phyloP scores from a whole-genome alignment of 2,888 invertebrate genomes.

The Ectemnius lituratus region DNA sequence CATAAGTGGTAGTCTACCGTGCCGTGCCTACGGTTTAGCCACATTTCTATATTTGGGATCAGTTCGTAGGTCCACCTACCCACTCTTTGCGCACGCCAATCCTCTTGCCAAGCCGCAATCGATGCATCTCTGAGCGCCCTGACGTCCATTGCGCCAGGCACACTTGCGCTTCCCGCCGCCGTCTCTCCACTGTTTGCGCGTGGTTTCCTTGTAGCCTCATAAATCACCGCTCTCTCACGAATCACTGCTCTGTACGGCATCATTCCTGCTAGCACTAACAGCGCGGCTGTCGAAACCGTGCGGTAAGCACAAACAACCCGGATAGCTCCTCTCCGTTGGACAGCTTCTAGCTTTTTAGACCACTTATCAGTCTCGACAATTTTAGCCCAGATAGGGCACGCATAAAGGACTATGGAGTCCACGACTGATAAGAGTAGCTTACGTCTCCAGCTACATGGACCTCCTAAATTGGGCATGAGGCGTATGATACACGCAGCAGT shows the following conservation, averaged over 20 bases:
- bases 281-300: neutral
- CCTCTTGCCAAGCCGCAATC: neutral
- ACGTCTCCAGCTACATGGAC: neutral
- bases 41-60: neutral
- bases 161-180: too few species aligned
- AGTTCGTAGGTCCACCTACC: neutral
- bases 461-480: neutral
- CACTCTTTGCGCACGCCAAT: neutral
- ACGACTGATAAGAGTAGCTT: neutral
- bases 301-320: neutral
- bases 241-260: neutral
- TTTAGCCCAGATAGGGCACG: neutral
- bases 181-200: too few species aligned
- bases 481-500: neutral
- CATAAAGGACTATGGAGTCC: neutral
- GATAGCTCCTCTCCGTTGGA: neutral
- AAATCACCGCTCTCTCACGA: neutral
- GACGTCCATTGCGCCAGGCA: too few species aligned
- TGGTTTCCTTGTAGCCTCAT: neutral
- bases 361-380: neutral
- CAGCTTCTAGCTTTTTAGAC: neutral
- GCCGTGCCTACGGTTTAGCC: neutral
- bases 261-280: neutral
- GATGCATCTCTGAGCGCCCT: too few species aligned
- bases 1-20: neutral